These are phyloP conservation scores for Schrankia costaestrigalis DNA, from an alignment of 2,888 invertebrate genomes.

Conservation along the genomic window DNA sequence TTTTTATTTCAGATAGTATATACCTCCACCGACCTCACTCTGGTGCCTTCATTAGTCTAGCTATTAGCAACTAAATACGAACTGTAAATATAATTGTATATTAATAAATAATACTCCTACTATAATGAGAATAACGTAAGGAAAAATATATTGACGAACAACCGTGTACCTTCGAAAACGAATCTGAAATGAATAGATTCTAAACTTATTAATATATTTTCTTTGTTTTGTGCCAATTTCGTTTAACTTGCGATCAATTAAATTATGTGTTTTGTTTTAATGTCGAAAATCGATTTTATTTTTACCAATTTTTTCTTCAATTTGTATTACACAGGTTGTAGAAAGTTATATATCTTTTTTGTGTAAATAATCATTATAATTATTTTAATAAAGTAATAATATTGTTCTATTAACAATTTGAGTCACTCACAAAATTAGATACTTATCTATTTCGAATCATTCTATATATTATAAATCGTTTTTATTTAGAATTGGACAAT, in stretches of 20 bases:
- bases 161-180: constrained; percentile 59
- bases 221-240: constrained; percentile 64
- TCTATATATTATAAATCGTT: constrained; percentile 40
- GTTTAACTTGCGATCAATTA: constrained; percentile 42
- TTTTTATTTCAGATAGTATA: constrained; percentile 53
- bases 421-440: constrained; percentile 47
- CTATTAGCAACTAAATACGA: constrained; percentile 57
- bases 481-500: constrained; percentile 62
- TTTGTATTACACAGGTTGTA: no score
- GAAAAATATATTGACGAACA: constrained; percentile 75
- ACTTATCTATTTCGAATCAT: constrained; percentile 44
- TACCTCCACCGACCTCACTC: constrained; percentile 78
- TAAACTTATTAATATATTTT: constrained; percentile 48
- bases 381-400: constrained; percentile 30
- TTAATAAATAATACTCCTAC: constrained; percentile 62
- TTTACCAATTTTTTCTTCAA: background rate
- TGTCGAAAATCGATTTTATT: no score
- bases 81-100: constrained; percentile 71
- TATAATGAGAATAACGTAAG: constrained; percentile 54
- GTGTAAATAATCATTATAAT: constrained; percentile 37
- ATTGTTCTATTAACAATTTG: constrained; percentile 43
- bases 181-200: constrained; percentile 34
- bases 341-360: no score
- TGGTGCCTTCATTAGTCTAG: constrained; percentile 77
- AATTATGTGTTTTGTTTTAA: constrained; percentile 19